Conservation (phyloP, 2,797 vertebrate genomes). For the Babyrousa celebensis region DNA sequence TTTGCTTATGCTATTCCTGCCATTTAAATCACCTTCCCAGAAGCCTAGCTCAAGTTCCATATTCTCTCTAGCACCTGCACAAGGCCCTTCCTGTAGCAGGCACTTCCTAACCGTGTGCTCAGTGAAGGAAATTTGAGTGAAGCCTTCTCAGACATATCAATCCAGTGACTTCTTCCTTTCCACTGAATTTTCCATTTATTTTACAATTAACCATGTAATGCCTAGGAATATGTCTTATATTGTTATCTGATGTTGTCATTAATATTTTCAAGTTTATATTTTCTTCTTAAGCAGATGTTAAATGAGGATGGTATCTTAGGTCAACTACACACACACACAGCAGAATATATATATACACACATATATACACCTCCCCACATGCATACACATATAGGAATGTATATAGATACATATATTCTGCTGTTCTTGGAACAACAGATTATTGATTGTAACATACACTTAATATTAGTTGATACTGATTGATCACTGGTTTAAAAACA, state of each 20-base stretch:
- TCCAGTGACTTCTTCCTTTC: conserved; percentile 20
- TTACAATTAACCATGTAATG: conserved; percentile 9
- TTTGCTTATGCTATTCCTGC: background rate
- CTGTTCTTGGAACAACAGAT: conserved; percentile 27
- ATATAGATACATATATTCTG: background rate
- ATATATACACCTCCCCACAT: background rate
- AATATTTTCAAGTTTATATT: conserved; percentile 54
- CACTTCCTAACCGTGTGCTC: conserved; percentile 14
- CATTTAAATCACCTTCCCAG: conserved; percentile 10
- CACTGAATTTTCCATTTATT: conserved; percentile 8
- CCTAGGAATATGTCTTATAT: background rate
- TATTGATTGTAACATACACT: background rate
- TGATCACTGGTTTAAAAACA: conserved; percentile 20
- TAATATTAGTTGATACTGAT: conserved; percentile 6
- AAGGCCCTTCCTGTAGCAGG: background rate
- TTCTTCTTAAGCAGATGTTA: conserved; percentile 54
- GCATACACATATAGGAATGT: background rate
- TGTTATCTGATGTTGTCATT: conserved; percentile 21
- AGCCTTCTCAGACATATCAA: background rate
- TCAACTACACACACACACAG: background rate
- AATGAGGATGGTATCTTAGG: background rate
- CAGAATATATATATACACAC: no score
- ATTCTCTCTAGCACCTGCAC: background rate
- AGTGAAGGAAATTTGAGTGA: background rate
- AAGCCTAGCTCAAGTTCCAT: conserved; percentile 2